A percentile compares a stretch with the other conserved stretches of the same genome.
These are phyloP conservation scores for Cettia cetti DNA, from an alignment of 2,113 vertebrate species.

Conservation along the genomic window DNA sequence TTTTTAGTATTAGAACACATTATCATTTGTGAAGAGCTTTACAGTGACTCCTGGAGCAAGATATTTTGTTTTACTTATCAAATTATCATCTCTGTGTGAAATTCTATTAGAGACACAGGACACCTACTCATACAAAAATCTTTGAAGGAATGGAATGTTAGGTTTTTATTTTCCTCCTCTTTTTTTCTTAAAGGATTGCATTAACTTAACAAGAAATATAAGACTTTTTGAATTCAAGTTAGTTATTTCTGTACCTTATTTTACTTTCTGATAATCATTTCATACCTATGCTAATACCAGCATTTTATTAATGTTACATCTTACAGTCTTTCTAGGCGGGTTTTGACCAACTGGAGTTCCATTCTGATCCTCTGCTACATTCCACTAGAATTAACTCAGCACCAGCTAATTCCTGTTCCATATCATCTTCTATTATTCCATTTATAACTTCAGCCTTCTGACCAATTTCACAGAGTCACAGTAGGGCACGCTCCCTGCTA, in stretches of 20 bases:
- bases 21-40: not conserved
- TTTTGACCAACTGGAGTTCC: slow-evolving; percentile 60
- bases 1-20: not conserved
- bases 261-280: slow-evolving; percentile 51
- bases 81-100: not conserved
- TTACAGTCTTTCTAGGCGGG: slow-evolving; percentile 44
- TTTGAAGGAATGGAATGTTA: not conserved
- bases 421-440: slow-evolving; percentile 69
- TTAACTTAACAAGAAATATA: not conserved
- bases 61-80: not conserved
- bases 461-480: slow-evolving; percentile 66
- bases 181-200: not conserved
- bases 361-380: slow-evolving; percentile 65
- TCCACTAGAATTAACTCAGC: slow-evolving; percentile 66
- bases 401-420: slow-evolving; percentile 66
- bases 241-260: slow-evolving; percentile 15
- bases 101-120: not conserved
- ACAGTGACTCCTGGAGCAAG: not conserved
- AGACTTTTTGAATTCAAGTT: not conserved
- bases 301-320: slow-evolving; percentile 41
- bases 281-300: slow-evolving; percentile 44
- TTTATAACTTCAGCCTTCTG: slow-evolving; percentile 66
- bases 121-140: not conserved
- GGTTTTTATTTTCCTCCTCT: not conserved
- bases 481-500: slow-evolving; percentile 52